phyloP scores from a whole-genome alignment of 2,797 vertebrate genomes.

The Distichodus sexfasciatus region DNA sequence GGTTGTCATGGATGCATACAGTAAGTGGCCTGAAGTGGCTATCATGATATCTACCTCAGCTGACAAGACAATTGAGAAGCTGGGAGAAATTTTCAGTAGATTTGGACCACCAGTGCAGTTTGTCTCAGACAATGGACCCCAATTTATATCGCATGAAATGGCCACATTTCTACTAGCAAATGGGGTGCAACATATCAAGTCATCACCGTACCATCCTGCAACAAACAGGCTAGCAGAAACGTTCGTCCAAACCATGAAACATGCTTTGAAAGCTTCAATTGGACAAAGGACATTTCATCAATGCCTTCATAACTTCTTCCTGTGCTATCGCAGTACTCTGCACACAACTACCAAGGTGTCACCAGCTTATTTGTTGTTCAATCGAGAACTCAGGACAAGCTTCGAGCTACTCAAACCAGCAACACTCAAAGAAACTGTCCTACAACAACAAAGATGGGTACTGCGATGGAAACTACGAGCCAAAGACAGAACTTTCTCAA shows the following conservation, averaged over 20 bases:
- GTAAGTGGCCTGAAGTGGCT: background rate
- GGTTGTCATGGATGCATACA: background rate
- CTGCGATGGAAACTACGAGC: background rate
- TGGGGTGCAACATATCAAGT: background rate
- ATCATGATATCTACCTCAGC: slow-evolving; percentile 15
- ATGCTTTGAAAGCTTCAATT: background rate
- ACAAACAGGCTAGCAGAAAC: background rate
- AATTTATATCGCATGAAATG: background rate
- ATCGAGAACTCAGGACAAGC: background rate
- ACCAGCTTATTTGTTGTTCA: background rate
- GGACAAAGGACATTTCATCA: background rate
- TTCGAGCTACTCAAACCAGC: slow-evolving; percentile 22
- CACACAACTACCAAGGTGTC: background rate
- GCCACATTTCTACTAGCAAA: background rate
- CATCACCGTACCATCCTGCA: background rate
- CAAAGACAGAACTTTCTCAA: slow-evolving; percentile 2
- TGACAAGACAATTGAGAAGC: slow-evolving; percentile 7
- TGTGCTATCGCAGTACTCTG: background rate
- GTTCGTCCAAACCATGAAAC: background rate
- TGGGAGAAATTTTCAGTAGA: background rate
- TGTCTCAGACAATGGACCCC: too few relatives aligned
- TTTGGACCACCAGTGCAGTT: slow-evolving; percentile 1
- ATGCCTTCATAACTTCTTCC: background rate
- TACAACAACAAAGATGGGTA: slow-evolving; percentile 9
- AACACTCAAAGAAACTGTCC: slow-evolving; percentile 3